phyloP scores from a whole-genome alignment of 2,888 invertebrate genomes.

The Lutraria lutraria region DNA sequence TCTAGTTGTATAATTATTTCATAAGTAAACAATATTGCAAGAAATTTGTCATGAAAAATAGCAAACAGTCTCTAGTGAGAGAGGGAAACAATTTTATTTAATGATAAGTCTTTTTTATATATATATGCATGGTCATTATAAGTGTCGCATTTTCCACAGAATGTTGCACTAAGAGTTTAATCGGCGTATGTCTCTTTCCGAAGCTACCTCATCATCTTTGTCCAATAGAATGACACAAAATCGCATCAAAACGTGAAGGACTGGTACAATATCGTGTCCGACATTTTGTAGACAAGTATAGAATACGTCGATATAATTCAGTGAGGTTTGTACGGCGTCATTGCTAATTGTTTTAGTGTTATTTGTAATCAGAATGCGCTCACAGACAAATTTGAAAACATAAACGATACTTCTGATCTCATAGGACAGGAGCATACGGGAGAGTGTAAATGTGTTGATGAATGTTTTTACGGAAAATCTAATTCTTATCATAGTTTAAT shows the following conservation, averaged over 20 bases:
- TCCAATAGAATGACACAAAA: not conserved
- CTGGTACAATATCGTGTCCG: not conserved
- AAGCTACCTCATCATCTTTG: too few relatives aligned
- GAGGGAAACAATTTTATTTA: too few relatives aligned
- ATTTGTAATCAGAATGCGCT: not conserved
- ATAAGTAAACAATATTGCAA: too few relatives aligned
- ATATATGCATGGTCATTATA: too few relatives aligned
- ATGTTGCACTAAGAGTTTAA: too few relatives aligned
- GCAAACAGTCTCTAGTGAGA: too few relatives aligned
- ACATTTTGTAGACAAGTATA: slow-evolving; percentile 7
- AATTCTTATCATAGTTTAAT: not conserved
- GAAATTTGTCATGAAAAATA: too few relatives aligned
- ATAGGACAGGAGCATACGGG: not conserved
- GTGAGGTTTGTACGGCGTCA: not conserved
- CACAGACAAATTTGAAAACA: not conserved
- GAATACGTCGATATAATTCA: not conserved
- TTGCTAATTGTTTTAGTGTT: not conserved
- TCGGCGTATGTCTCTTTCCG: too few relatives aligned
- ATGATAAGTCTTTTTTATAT: too few relatives aligned
- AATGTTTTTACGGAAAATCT: not conserved
- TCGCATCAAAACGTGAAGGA: not conserved
- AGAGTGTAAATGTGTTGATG: too few relatives aligned
- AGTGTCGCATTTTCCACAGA: too few relatives aligned
- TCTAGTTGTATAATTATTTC: too few relatives aligned
- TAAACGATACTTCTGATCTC: not conserved